Evolutionary conservation across 2,113 vertebrate genomes (phyloP), one percentile per base, ranked within the genome.

Genomic region (Halcyon malimbica): DNA sequence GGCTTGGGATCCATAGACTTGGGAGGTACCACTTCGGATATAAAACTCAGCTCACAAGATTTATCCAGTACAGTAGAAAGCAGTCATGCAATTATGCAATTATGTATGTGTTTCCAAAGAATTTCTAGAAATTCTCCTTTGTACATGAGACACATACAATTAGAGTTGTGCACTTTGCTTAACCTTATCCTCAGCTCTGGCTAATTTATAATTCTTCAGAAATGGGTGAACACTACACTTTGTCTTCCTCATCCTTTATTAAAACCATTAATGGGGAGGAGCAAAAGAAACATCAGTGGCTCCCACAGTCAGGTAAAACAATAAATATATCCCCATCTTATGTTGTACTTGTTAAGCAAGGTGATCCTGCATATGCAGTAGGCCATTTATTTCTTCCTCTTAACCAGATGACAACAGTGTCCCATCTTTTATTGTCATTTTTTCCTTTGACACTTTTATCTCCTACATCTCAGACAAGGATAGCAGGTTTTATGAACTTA

Each of bases 311-410:
- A 88, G 3, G 21, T 31, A 63, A 85, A 42, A 2, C 17, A 70
- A 29, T 33, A 74, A 73, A 70, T 39, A 37, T 13, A 70, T 75
- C 6, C 5, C 10, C 7, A 50, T 83, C 28, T 89, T 50, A 18
- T 15, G 10, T 26, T 70, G 26, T n/a, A 46, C 13, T 71, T 2
- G 0, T 2, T 78, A 60, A 79, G 28, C n/a, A 91, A 37, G 6
- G 21, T 60, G 53, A 53, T 76, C 31, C 46, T 37, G 14, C 24
- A n/a, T 12, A n/a, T 0, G 0, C 3, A 56, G n/a, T 1, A 83
- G 41, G 10, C 12, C 69, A 13, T 8, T 15, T 62, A 11, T 39
- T 85, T 79, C 24, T 37, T 70, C 10, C n/a, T 62, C 65, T 78
- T 29, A 77, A 29, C 20, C 24, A 41, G 13, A 28, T 0, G 7